Evolutionary conservation across 2,888 invertebrate genomes (phyloP).

Genomic region (Agrochola macilenta): DNA sequence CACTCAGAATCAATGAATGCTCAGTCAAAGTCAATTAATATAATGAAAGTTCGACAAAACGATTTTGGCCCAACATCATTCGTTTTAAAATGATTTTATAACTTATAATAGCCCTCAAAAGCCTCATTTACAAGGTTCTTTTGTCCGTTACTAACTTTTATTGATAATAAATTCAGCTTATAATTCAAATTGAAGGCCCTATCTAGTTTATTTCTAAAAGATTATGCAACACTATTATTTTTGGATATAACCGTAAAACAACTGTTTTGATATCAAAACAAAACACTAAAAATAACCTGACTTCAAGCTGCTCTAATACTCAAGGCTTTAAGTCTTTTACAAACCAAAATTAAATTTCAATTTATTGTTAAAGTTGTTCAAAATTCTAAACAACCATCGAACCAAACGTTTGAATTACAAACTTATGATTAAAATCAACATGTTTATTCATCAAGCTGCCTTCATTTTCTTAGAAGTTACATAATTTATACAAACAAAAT

Average conservation of each 20-base stretch:
- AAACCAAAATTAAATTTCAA: conserved; percentile 21
- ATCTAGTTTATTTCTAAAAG: not conserved
- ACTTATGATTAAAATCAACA: conserved; percentile 43
- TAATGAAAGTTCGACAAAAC: not conserved
- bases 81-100: not conserved
- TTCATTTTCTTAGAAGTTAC: conserved; percentile 34
- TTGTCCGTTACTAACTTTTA: not conserved
- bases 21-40: not conserved
- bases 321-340: not conserved
- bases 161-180: conserved; percentile 1
- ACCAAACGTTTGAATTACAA: conserved; percentile 26
- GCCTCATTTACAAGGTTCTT: not conserved
- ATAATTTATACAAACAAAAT: conserved; percentile 42
- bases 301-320: not conserved
- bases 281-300: conserved; percentile 10
- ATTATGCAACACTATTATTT: not conserved
- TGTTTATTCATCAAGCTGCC: conserved; percentile 47
- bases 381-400: conserved; percentile 24
- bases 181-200: not conserved
- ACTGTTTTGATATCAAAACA: conserved; percentile 6
- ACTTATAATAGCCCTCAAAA: too few species aligned
- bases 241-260: not conserved
- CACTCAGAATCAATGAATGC: not conserved
- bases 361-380: conserved; percentile 16
- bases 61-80: not conserved